phyloP scores from a whole-genome alignment of 2,797 vertebrate species.

The Pelobates cultripes region DNA sequence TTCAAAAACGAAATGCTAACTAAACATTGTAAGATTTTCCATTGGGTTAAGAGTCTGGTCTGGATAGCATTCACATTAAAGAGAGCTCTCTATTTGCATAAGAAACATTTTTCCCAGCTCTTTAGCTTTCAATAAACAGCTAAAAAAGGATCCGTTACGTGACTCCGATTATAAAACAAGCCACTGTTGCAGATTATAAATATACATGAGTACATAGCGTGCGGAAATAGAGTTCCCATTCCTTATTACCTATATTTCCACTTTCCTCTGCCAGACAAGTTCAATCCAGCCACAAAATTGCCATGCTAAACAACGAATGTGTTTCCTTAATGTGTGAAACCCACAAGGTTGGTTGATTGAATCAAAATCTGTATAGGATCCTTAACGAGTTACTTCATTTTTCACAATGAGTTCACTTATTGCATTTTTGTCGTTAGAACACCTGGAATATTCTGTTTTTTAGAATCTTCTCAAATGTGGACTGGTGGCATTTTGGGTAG shows the following conservation, averaged over 20 bases:
- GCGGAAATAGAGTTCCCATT: neutral
- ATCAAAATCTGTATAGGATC: too few relatives aligned
- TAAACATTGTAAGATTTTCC: slow-evolving; percentile 50
- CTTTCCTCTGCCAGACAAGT: neutral
- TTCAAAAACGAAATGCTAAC: slow-evolving; percentile 38
- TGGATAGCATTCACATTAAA: slow-evolving; percentile 27
- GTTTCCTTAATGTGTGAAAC: too few relatives aligned
- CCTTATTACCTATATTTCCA: neutral
- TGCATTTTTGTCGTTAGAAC: too few relatives aligned
- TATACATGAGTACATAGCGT: slow-evolving; percentile 7
- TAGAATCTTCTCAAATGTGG: too few relatives aligned
- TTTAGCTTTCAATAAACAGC: slow-evolving; percentile 25
- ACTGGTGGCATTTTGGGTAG: too few relatives aligned
- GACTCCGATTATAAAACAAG: neutral
- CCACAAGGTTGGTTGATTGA: too few relatives aligned
- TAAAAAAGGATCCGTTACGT: slow-evolving; percentile 4
- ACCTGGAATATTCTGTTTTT: too few relatives aligned
- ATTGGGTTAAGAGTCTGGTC: slow-evolving; percentile 30
- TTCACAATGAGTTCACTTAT: too few relatives aligned
- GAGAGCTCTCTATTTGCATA: slow-evolving; percentile 13
- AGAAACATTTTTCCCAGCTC: slow-evolving; percentile 32
- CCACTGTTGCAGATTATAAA: slow-evolving; percentile 17
- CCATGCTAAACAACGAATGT: too few relatives aligned
- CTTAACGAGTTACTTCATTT: too few relatives aligned
- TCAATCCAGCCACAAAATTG: neutral